Percentiles rank a stretch among this genome's conserved stretches.
Evolutionary conservation across 2,113 vertebrate species (phyloP).

Genomic region (Oncorhynchus masou): DNA sequence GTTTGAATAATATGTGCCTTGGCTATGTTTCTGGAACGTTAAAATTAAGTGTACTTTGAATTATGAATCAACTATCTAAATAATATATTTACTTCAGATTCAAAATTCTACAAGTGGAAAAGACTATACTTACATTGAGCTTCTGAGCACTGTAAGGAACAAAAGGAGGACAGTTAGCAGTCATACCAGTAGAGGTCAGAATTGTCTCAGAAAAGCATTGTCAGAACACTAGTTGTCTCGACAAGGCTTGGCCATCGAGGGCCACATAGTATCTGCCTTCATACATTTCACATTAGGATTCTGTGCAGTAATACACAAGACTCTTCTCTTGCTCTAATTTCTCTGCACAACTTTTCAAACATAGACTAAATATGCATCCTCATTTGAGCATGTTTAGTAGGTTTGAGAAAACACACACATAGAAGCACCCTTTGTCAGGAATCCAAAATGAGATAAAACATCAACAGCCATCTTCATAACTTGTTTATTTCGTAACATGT

Average conservation of each 20-base stretch:
- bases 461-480: not conserved
- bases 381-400: not conserved
- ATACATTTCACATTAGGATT: not conserved
- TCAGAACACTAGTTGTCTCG: no score
- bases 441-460: not conserved
- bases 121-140: conserved; percentile 32
- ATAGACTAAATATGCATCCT: not conserved
- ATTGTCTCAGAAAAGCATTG: conserved; percentile 4
- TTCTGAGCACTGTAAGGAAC: conserved; percentile 25
- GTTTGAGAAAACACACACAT: not conserved
- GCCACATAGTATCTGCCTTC: not conserved
- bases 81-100: not conserved
- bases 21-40: no score
- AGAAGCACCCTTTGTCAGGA: not conserved
- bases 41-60: no score
- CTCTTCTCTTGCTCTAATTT: no score
- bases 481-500: no score
- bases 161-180: conserved; percentile 17
- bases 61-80: not conserved
- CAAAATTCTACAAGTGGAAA: not conserved
- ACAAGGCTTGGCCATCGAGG: not conserved
- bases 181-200: conserved; percentile 49
- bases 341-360: not conserved
- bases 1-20: not conserved
- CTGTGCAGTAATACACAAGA: not conserved